Percentiles rank a stretch among this genome's conserved stretches.
phyloP scores from a whole-genome alignment of 1,140 invertebrate genomes.

The Trichonephila clavipes region DNA sequence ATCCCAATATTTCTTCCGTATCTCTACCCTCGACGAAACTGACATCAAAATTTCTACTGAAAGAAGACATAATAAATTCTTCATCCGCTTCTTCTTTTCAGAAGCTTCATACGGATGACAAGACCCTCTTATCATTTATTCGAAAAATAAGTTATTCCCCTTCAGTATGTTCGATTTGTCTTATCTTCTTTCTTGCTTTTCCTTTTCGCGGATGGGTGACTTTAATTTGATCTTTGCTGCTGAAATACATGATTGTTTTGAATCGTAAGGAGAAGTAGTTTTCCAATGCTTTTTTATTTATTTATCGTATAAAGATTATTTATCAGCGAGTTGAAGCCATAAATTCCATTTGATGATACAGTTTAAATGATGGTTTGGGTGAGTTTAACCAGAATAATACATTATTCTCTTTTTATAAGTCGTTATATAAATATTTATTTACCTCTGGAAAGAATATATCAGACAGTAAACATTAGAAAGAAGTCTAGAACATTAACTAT shows the following conservation, averaged over 20 bases:
- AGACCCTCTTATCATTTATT: slow-evolving; percentile 35
- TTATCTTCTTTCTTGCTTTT: background rate
- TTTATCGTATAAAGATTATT: background rate
- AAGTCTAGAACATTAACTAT: no score
- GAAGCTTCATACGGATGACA: background rate
- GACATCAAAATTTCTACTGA: slow-evolving; percentile 42
- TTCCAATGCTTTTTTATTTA: background rate
- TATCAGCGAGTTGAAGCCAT: background rate
- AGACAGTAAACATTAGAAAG: no score
- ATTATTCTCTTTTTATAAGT: no score
- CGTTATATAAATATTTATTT: no score
- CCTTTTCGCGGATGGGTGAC: slow-evolving; percentile 23
- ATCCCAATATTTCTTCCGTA: slow-evolving; percentile 37
- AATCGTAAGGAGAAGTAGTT: slow-evolving; percentile 33
- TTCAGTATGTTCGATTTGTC: slow-evolving; percentile 6
- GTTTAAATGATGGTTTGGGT: no score
- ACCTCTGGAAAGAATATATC: no score
- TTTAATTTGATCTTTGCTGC: slow-evolving; percentile 58
- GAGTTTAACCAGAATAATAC: no score
- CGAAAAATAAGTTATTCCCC: slow-evolving; percentile 34
- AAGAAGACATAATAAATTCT: background rate
- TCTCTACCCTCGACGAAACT: slow-evolving; percentile 9
- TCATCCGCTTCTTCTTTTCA: slow-evolving; percentile 18
- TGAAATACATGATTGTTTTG: slow-evolving; percentile 56
- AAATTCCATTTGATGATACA: background rate